Percentiles rank a stretch among this genome's conserved stretches.
Evolutionary conservation across 1,140 invertebrate genomes (phyloP).

Genomic region (Telenomus remus): DNA sequence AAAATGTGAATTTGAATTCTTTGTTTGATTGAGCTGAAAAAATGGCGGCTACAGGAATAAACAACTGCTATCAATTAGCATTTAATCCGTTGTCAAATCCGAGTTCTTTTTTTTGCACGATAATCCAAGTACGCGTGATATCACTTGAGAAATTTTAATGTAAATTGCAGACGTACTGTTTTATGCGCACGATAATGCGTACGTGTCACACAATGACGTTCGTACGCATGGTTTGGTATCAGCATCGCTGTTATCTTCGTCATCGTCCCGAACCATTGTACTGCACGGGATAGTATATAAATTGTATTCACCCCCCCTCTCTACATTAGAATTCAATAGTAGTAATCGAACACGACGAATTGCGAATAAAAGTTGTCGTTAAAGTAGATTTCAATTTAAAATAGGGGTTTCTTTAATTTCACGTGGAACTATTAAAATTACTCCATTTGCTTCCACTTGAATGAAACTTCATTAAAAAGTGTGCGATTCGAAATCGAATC

Average conservation of each 20-base stretch:
- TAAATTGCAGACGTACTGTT: conserved; percentile 44
- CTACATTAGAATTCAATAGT: conserved; percentile 33
- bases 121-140: conserved; percentile 9
- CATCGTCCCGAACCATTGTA: conserved; percentile 33
- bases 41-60: no score
- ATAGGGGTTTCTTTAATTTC: no score
- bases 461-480: no score
- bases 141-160: conserved; percentile 31
- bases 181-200: conserved; percentile 50
- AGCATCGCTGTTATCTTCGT: conserved; percentile 51
- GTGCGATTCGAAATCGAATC: no score
- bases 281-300: conserved; percentile 49
- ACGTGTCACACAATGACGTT: conserved; percentile 56
- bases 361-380: conserved; percentile 35
- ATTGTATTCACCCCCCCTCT: conserved; percentile 48
- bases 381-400: no score
- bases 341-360: conserved; percentile 41
- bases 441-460: no score
- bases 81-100: conserved; percentile 7
- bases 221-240: conserved; percentile 58
- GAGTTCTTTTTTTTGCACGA: conserved; percentile 7
- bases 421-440: no score
- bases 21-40: no score
- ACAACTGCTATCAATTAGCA: conserved; percentile 8
- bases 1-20: no score